Conservation (phyloP, 2,888 invertebrate genomes). For the Ommatoiulus sabulosus region DNA sequence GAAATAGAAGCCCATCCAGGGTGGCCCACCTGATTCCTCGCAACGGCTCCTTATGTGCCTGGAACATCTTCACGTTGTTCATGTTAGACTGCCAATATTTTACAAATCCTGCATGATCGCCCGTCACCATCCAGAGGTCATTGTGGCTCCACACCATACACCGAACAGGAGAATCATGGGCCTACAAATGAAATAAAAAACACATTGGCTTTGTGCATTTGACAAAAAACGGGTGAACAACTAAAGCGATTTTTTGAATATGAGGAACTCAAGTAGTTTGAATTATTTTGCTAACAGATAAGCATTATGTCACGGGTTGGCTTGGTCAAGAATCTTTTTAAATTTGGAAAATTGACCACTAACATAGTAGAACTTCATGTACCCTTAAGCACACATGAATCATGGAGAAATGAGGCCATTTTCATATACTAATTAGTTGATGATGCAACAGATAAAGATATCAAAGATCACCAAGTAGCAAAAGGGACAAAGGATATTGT, state of each 20-base stretch:
- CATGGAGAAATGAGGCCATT: too few species aligned
- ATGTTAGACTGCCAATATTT: conserved; percentile 99
- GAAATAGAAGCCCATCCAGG: conserved; percentile 55
- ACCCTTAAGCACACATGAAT: too few species aligned
- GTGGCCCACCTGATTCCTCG: conserved; percentile 89
- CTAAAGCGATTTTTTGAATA: background rate
- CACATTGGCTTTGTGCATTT: background rate
- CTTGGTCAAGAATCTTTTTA: too few species aligned
- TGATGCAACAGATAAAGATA: too few species aligned
- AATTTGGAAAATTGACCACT: background rate
- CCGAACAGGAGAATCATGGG: conserved; percentile 99
- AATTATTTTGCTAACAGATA: too few species aligned
- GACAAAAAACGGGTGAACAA: background rate
- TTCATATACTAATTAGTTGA: too few species aligned
- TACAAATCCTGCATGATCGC: conserved; percentile 97
- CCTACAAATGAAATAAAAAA: conserved; percentile 72
- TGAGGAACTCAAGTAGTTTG: too few species aligned
- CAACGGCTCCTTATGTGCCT: conserved; percentile 99
- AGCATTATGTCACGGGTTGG: too few species aligned
- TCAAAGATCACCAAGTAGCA: too few species aligned
- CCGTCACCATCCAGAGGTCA: conserved; percentile 99
- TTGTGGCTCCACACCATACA: conserved; percentile 99
- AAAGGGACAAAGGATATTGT: too few species aligned
- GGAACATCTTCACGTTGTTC: conserved; percentile 99
- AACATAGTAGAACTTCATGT: background rate